phyloP scores from a whole-genome alignment of 1,140 invertebrate genomes.

The Pogonus chalceus region DNA sequence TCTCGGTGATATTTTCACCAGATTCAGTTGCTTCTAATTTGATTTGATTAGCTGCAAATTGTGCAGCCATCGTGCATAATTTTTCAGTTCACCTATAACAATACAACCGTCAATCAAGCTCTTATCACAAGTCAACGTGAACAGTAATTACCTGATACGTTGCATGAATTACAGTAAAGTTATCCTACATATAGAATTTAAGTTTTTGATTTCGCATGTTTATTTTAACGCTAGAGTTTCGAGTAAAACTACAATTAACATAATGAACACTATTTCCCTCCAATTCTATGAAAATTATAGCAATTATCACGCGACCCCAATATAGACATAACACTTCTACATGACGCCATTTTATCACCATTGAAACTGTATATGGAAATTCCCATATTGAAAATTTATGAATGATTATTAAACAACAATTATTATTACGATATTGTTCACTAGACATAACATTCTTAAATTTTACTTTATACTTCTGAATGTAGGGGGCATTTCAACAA shows the following conservation, averaged over 20 bases:
- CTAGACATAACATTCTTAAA: conserved; percentile 9
- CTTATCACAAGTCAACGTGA: neutral
- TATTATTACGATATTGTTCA: conserved; percentile 5
- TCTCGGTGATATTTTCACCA: conserved; percentile 56
- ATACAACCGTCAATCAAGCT: neutral
- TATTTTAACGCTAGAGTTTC: too few relatives aligned
- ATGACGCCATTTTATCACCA: neutral
- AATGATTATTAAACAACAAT: neutral
- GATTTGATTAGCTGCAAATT: conserved; percentile 26
- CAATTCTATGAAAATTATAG: neutral
- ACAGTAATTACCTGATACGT: neutral
- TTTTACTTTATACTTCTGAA: conserved; percentile 42
- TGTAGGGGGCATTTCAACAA: conserved; percentile 56
- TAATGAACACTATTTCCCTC: neutral
- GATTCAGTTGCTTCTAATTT: conserved; percentile 33
- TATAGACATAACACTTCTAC: neutral
- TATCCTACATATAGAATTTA: too few relatives aligned
- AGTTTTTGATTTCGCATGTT: too few relatives aligned
- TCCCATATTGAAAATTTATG: neutral
- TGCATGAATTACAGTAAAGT: too few relatives aligned
- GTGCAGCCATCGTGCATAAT: conserved; percentile 26
- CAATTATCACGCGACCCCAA: neutral
- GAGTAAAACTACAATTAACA: too few relatives aligned
- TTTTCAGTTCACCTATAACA: neutral
- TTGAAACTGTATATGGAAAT: neutral